Base-by-base conservation (phyloP, 2,888 invertebrate species). In the Andrena fulva region DNA sequence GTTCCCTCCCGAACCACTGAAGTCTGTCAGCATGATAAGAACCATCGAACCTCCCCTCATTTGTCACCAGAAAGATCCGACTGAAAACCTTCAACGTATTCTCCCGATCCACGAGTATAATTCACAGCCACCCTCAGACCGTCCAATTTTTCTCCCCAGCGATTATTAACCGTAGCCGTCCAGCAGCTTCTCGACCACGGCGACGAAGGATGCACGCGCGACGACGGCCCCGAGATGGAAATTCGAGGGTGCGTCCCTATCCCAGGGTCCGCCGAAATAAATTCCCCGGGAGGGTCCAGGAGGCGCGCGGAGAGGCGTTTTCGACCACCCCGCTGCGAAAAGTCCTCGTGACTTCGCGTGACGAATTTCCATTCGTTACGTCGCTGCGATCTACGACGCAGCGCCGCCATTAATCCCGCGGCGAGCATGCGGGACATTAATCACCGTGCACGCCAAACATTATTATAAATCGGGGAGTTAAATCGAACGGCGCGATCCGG, bases 301-400 rank as follows among this genome's bases (percentile, higher is more conserved):
- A n/a, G 71, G 33, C 50, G 29, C 60, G 56, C n/a, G 60, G 64
- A 33, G 68, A 27, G 10, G 68, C 52, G 20, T 69, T 48, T 10
- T 16, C 69, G 71, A 75, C 67, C 77, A 72, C 77, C 83, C 77
- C 64, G 80, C 80, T 74, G 75, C 62, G 59, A 77, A 72, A 78
- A 77, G 20, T 79, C 35, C 24, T 42, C n/a, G 69, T 50, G 63
- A 64, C 70, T 82, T 82, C 63, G 69, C 84, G 76, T 77, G 80
- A 80, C 80, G 80, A 84, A 83, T 80, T 80, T 83, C 74, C 77
- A 77, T 82, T 73, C 72, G 81, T 66, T 67, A 63, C 70, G 70
- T 80, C 27, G 16, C 63, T 24, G 35, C 79, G 79, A 78, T 66
- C 80, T 52, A 67, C 75, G 77, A 67, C 80, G 66, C 50, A 27